A percentile compares a stretch with the other conserved stretches of the same genome.
phyloP scores from a whole-genome alignment of 2,797 vertebrate genomes.

The Perodicticus potto region DNA sequence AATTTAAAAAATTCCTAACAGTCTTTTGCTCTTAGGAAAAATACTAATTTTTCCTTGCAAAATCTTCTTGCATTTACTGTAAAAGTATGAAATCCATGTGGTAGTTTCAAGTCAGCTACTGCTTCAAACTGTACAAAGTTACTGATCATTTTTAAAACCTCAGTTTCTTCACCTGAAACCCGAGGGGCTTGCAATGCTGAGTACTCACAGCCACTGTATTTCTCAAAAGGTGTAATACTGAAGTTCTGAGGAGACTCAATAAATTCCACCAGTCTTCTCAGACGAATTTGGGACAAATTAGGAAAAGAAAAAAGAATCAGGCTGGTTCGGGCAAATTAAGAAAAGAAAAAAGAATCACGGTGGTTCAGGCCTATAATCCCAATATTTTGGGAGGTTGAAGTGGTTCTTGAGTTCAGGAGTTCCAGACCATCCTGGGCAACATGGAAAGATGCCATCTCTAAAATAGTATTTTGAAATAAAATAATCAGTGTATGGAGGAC shows the following conservation, averaged over 20 bases:
- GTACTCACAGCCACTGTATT: not conserved
- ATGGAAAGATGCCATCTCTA: too few species aligned
- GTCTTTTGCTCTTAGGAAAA: not conserved
- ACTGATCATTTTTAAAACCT: not conserved
- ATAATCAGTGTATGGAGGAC: accelerated
- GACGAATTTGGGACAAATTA: not conserved
- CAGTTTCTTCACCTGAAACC: not conserved
- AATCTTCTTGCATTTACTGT: not conserved
- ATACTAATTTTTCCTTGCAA: not conserved
- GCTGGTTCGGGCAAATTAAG: not conserved
- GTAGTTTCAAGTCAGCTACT: not conserved
- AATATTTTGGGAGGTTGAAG: too few species aligned
- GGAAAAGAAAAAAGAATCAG: not conserved
- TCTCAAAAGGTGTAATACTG: not conserved
- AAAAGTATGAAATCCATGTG: not conserved
- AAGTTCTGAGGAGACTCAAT: not conserved
- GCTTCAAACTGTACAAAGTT: not conserved
- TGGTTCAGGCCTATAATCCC: too few species aligned
- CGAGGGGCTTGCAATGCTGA: not conserved
- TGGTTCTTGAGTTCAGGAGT: too few species aligned
- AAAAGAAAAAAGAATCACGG: not conserved
- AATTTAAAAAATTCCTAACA: not conserved
- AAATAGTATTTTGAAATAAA: not conserved
- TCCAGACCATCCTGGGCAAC: too few species aligned
- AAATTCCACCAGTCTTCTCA: not conserved